Evolutionary conservation across 2,888 invertebrate genomes (phyloP).

Genomic region (Ormia ochracea): DNA sequence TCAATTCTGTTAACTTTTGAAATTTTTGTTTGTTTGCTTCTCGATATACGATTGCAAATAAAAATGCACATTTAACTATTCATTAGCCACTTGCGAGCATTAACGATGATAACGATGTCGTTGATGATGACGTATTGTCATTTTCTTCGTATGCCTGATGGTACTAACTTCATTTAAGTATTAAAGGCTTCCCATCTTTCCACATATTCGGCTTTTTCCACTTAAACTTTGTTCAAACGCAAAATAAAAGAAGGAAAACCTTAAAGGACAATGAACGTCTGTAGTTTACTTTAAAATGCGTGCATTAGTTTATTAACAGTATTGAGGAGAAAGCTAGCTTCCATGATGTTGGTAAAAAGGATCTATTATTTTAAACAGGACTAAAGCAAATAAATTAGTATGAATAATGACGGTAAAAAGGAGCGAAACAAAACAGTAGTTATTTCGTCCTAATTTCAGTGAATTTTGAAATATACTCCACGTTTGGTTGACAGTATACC

Average conservation of each 20-base stretch:
- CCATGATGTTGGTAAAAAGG: background rate
- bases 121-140: conserved; percentile 41
- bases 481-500: conserved; percentile 19
- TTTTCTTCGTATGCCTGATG: conserved; percentile 20
- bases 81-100: conserved; percentile 54
- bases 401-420: conserved; percentile 23
- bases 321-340: background rate
- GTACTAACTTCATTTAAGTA: conserved; percentile 26
- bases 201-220: conserved; percentile 14
- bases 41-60: conserved; percentile 34
- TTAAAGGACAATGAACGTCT: conserved; percentile 60
- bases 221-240: conserved; percentile 20
- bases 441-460: conserved; percentile 29
- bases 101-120: conserved; percentile 17
- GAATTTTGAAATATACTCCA: conserved; percentile 5
- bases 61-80: conserved; percentile 53
- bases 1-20: conserved; percentile 12
- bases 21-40: background rate
- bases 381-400: conserved; percentile 35
- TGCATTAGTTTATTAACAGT: background rate
- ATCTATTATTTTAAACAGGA: conserved; percentile 34
- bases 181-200: background rate
- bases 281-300: conserved; percentile 30
- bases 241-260: background rate
- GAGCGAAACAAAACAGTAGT: conserved; percentile 43